Conservation (phyloP, 53 echinoderm and acorn worm genomes). For the Crossaster papposus region DNA sequence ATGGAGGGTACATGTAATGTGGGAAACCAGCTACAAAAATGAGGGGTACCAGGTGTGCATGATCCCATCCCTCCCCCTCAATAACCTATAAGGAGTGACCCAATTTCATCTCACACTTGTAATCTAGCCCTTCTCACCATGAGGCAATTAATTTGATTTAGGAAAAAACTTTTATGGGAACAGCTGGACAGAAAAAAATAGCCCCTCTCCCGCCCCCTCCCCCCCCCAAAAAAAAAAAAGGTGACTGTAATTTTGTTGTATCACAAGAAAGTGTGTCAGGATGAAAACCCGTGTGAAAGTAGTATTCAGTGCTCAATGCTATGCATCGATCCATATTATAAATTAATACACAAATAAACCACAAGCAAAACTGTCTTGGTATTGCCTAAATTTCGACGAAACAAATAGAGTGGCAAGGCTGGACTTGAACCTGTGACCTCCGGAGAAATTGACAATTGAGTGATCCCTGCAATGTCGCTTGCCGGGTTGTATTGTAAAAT, state of each 20-base stretch:
- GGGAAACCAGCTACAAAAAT: neutral
- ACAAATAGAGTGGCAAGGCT: too few species aligned
- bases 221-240: neutral
- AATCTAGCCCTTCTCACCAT: slow-evolving; percentile 12
- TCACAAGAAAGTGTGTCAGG: neutral
- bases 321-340: neutral
- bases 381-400: too few species aligned
- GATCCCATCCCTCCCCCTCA: neutral
- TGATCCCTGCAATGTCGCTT: too few species aligned
- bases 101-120: slow-evolving; percentile 50
- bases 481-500: too few species aligned
- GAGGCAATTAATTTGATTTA: slow-evolving; percentile 46
- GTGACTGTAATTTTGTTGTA: neutral
- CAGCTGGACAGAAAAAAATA: slow-evolving; percentile 51
- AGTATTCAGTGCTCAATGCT: neutral
- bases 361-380: too few species aligned
- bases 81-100: slow-evolving; percentile 36
- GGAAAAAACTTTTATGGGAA: slow-evolving; percentile 42
- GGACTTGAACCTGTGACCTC: too few species aligned
- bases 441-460: too few species aligned
- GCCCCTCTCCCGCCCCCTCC: too few species aligned
- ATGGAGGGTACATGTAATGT: neutral
- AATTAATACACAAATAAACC: neutral
- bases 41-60: neutral
- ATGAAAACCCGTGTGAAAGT: neutral